Conservation (phyloP, 2,113 vertebrate genomes). For the Rhynchopsitta pachyrhyncha region DNA sequence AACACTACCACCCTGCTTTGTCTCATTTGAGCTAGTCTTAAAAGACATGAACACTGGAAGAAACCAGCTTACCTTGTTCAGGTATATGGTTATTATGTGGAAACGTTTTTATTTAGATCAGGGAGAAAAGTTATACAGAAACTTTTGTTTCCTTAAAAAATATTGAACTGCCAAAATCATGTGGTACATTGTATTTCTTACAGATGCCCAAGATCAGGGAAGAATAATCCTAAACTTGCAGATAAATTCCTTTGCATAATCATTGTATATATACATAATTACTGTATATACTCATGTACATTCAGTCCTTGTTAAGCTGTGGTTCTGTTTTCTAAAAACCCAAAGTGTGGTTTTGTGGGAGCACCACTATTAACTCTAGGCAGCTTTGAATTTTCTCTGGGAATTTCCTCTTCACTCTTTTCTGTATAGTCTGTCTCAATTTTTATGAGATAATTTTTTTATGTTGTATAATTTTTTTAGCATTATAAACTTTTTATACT, state of each 20-base stretch:
- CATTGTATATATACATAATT: not conserved
- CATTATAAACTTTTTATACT: not conserved
- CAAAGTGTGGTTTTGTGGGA: not conserved
- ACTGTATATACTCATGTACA: not conserved
- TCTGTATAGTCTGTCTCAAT: not conserved
- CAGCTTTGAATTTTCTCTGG: not conserved
- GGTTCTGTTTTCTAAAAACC: not conserved
- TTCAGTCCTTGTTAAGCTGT: not conserved
- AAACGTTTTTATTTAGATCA: not conserved
- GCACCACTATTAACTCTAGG: not conserved
- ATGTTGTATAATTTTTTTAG: not conserved
- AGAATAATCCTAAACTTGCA: not conserved
- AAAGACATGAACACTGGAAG: not conserved
- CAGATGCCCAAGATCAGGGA: constrained; percentile 8
- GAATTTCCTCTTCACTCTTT: not conserved
- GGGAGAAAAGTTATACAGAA: not conserved
- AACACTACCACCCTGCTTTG: not conserved
- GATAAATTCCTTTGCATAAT: not conserved
- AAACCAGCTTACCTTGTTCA: not conserved
- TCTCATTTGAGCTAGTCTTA: not conserved
- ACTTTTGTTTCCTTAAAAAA: not conserved
- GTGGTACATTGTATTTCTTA: not conserved
- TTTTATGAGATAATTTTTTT: not conserved
- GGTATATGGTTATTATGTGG: not conserved
- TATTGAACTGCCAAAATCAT: not conserved